These are phyloP conservation scores for Siderastrea siderea DNA, from an alignment of 92 coral and sea anemone genomes.

Conservation along the genomic window DNA sequence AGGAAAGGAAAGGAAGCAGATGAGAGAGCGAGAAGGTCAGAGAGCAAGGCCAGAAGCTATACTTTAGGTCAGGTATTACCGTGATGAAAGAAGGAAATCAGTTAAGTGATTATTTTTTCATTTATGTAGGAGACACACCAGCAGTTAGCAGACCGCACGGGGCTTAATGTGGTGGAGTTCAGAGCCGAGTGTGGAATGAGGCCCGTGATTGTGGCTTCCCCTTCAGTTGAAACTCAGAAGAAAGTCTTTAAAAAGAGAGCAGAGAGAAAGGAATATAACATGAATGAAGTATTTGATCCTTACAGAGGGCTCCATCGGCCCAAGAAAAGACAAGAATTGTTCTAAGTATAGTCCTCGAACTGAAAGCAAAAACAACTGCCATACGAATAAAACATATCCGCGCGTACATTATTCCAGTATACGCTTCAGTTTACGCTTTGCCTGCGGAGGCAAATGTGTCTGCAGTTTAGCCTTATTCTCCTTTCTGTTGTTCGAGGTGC, in stretches of 20 bases:
- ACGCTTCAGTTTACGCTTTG: too few relatives aligned
- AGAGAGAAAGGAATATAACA: conserved; percentile 85
- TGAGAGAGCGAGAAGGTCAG: too few relatives aligned
- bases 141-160: conserved; percentile 97
- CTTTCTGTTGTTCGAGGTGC: too few relatives aligned
- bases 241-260: conserved; percentile 78
- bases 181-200: conserved; percentile 94
- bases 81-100: too few relatives aligned
- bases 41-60: too few relatives aligned
- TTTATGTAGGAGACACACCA: conserved; percentile 91
- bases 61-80: too few relatives aligned
- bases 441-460: too few relatives aligned
- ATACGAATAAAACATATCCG: too few relatives aligned
- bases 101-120: not conserved
- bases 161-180: conserved; percentile 95
- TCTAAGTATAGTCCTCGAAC: conserved; percentile 1
- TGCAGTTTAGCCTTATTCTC: too few relatives aligned
- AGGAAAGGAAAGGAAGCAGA: too few relatives aligned
- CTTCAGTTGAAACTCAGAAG: conserved; percentile 80
- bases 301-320: conserved; percentile 97
- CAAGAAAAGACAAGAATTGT: conserved; percentile 76
- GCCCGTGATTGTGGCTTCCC: conserved; percentile 93
- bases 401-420: too few relatives aligned
- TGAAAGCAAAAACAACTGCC: too few relatives aligned
- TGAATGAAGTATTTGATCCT: conserved; percentile 94